Evolutionary conservation across 2,113 vertebrate species (phyloP).

Genomic region (Lagopus leucura): DNA sequence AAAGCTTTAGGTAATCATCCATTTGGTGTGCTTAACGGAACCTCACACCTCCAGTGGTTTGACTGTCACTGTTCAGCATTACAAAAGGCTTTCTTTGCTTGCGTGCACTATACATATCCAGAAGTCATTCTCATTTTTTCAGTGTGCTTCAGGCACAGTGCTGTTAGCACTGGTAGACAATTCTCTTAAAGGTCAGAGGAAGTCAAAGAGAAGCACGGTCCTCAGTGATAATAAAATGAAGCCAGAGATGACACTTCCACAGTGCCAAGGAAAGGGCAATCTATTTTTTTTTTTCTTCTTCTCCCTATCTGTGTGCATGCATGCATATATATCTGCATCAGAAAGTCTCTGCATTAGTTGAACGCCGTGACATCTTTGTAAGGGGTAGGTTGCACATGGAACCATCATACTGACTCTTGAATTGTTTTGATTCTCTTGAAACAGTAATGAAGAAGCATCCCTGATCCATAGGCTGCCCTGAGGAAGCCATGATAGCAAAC

Average conservation of each 20-base stretch:
- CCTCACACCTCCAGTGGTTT: background rate
- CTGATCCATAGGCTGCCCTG: background rate
- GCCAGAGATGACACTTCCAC: background rate
- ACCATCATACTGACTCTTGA: background rate
- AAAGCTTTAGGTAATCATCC: background rate
- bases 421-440: background rate
- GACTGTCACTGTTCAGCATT: background rate
- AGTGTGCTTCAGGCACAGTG: background rate
- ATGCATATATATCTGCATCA: background rate
- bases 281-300: background rate
- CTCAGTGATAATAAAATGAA: background rate
- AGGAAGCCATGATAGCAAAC: background rate
- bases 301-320: background rate
- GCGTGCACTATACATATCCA: background rate
- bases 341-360: background rate
- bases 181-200: conserved; percentile 23
- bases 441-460: background rate
- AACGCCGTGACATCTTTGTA: background rate
- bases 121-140: background rate
- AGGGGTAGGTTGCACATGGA: background rate
- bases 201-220: background rate
- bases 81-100: background rate
- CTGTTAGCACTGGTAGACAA: background rate
- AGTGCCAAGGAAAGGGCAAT: background rate
- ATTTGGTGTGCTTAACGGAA: background rate